Conservation (phyloP, 1,140 invertebrate species). For the Vanessa tameamea region DNA sequence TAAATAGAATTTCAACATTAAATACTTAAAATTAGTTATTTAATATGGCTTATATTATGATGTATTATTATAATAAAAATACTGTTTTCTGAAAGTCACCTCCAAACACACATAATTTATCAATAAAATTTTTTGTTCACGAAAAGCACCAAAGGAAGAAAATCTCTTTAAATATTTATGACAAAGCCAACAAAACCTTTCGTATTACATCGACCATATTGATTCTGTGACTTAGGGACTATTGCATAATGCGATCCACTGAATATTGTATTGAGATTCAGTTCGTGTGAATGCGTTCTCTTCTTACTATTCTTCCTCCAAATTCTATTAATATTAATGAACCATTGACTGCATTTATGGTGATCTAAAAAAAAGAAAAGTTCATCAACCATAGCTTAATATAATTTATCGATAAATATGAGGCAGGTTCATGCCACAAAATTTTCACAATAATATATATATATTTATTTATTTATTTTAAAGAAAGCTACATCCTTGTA, state of each 20-base stretch:
- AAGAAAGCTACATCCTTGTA: too few relatives aligned
- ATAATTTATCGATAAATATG: too few relatives aligned
- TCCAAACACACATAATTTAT: background rate
- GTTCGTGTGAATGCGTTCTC: constrained; percentile 46
- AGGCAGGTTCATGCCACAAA: too few relatives aligned
- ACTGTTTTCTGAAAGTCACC: background rate
- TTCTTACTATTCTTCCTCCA: constrained; percentile 8
- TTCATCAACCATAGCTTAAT: too few relatives aligned
- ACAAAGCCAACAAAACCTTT: constrained; percentile 63
- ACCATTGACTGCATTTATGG: background rate
- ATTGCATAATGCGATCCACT: constrained; percentile 70
- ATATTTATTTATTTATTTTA: too few relatives aligned
- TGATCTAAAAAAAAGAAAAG: too few relatives aligned
- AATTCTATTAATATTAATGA: constrained; percentile 12
- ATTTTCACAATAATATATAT: too few relatives aligned
- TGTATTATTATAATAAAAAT: background rate
- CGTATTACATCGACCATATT: constrained; percentile 63
- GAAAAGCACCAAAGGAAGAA: constrained; percentile 51
- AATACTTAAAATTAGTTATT: too few relatives aligned
- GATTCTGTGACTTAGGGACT: constrained; percentile 68
- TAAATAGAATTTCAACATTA: too few relatives aligned
- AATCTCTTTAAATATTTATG: constrained; percentile 72
- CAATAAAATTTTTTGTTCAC: constrained; percentile 29
- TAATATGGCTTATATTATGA: too few relatives aligned
- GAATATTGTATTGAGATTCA: constrained; percentile 63